These are phyloP conservation scores for Ormyrus labotus DNA, from an alignment of 2,888 invertebrate genomes.

Conservation along the genomic window DNA sequence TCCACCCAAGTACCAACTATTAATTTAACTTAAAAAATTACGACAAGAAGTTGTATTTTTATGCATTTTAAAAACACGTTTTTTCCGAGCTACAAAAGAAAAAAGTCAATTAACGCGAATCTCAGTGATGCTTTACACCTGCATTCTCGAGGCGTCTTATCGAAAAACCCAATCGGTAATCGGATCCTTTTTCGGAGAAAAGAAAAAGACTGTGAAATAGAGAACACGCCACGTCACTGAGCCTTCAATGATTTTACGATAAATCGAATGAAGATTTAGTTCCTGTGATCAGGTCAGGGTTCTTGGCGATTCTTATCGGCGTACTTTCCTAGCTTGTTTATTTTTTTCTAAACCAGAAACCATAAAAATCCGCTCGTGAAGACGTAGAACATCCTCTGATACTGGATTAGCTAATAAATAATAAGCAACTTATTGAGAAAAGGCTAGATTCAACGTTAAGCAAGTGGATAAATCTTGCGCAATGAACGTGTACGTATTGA, in stretches of 20 bases:
- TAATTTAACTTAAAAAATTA: neutral
- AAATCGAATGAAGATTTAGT: conserved; percentile 44
- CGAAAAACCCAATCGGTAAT: conserved; percentile 40
- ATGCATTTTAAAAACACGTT: neutral
- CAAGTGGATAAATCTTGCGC: no score
- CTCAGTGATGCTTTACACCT: conserved; percentile 40
- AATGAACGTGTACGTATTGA: no score
- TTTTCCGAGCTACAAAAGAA: conserved; percentile 12
- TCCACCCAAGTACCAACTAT: neutral
- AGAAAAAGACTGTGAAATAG: conserved; percentile 31
- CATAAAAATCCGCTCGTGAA: conserved; percentile 3
- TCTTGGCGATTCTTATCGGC: conserved; percentile 19
- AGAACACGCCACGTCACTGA: conserved; percentile 36
- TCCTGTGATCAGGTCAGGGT: conserved; percentile 1
- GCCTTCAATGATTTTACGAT: conserved; percentile 42
- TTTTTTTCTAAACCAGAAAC: conserved; percentile 13
- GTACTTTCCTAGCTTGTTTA: neutral
- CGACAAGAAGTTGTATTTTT: neutral
- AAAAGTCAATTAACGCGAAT: conserved; percentile 31
- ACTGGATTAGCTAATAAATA: no score
- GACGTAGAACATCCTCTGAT: neutral
- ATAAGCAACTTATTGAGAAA: no score
- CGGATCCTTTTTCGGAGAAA: conserved; percentile 44
- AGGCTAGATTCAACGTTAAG: no score
- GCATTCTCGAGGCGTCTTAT: conserved; percentile 37